These are phyloP conservation scores for Eurystomus gularis DNA, from an alignment of 2,113 vertebrate species.

Conservation along the genomic window DNA sequence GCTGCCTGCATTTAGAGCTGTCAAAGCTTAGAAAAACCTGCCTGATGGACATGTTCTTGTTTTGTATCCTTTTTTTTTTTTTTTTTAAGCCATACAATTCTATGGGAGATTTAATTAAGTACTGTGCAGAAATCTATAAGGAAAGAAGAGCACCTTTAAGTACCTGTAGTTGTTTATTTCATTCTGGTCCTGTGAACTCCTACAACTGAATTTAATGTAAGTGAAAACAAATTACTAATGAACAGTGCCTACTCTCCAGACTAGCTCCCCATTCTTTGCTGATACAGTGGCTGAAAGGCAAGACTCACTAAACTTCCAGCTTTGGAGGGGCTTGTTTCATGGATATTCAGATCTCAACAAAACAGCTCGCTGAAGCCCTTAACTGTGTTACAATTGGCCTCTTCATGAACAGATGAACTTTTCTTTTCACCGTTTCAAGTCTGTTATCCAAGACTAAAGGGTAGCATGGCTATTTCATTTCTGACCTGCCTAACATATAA, in stretches of 20 bases:
- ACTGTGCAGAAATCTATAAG: background rate
- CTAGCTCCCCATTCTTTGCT: background rate
- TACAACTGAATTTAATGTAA: background rate
- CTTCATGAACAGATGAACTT: conserved; percentile 64
- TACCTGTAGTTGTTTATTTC: conserved; percentile 6
- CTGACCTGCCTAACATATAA: conserved; percentile 65
- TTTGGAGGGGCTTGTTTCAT: conserved; percentile 14
- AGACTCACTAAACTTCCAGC: background rate
- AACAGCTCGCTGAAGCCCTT: conserved; percentile 36
- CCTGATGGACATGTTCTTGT: conserved; percentile 56
- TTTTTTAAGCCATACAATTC: conserved; percentile 6
- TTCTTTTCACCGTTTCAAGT: conserved; percentile 62
- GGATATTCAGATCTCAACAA: conserved; percentile 40
- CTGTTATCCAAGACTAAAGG: conserved; percentile 60
- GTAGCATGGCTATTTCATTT: conserved; percentile 60
- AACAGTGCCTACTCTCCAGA: background rate
- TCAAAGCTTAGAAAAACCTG: conserved; percentile 67
- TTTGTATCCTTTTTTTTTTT: background rate
- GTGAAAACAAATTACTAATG: conserved; percentile 19
- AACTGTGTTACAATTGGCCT: conserved; percentile 26
- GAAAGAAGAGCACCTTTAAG: conserved; percentile 17
- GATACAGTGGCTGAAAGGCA: background rate
- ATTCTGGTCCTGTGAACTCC: background rate
- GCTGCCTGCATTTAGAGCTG: conserved; percentile 71
- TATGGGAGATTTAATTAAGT: conserved; percentile 63